Percentiles rank a stretch among this genome's conserved stretches.
These are phyloP conservation scores for Eueremaeus valkanovi DNA, from an alignment of 2,888 invertebrate genomes.

Conservation along the genomic window DNA sequence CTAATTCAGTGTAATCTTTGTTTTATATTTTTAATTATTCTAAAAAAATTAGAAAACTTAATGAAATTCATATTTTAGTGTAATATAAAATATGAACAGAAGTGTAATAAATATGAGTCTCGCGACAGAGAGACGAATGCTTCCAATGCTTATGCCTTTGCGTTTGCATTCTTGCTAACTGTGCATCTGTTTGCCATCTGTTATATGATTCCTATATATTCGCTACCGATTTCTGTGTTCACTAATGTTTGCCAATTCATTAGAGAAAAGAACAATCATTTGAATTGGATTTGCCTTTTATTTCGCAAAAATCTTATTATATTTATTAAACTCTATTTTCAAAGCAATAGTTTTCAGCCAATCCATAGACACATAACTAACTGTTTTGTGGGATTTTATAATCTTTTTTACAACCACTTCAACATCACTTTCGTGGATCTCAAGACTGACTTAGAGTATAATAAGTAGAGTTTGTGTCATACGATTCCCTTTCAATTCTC, in stretches of 20 bases:
- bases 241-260: neutral
- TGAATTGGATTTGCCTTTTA: neutral
- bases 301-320: neutral
- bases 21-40: too few relatives aligned
- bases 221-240: neutral
- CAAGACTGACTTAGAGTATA: too few relatives aligned
- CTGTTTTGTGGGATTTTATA: neutral
- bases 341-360: neutral
- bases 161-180: too few relatives aligned
- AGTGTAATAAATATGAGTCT: too few relatives aligned
- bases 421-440: neutral
- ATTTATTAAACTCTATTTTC: neutral
- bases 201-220: constrained; percentile 3
- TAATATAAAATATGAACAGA: too few relatives aligned
- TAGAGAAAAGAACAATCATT: neutral
- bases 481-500: neutral
- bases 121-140: too few relatives aligned
- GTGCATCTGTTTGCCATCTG: constrained; percentile 32
- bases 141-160: too few relatives aligned
- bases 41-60: too few relatives aligned
- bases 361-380: neutral
- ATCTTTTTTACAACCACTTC: neutral
- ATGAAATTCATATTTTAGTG: too few relatives aligned
- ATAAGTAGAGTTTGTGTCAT: too few relatives aligned
- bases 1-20: too few relatives aligned